Conservation (phyloP, 2,797 vertebrate species). For the Allochrocebus solatus region DNA sequence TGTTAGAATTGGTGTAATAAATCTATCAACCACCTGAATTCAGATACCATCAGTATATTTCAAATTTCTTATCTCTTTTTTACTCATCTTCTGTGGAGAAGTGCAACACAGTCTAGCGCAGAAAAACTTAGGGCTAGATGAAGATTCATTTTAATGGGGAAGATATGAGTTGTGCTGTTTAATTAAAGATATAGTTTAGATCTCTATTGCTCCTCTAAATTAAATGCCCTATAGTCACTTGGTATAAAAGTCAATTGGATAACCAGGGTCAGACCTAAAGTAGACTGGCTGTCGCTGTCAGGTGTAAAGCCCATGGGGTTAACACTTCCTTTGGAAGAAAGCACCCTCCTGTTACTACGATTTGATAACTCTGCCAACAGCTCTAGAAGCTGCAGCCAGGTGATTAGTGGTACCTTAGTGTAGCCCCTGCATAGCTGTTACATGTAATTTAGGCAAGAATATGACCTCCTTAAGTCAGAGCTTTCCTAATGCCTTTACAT, state of each 20-base stretch:
- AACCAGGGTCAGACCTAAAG: background rate
- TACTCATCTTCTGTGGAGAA: background rate
- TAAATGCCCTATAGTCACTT: background rate
- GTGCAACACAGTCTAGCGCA: background rate
- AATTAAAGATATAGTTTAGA: background rate
- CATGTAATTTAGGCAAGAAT: background rate
- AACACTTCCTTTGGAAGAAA: conserved; percentile 26
- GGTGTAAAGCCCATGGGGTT: background rate
- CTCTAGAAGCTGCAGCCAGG: background rate
- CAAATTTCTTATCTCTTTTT: background rate
- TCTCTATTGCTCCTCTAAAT: background rate
- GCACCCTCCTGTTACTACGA: background rate
- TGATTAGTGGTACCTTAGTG: background rate
- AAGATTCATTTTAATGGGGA: background rate
- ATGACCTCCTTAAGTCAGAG: background rate
- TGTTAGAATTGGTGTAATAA: background rate
- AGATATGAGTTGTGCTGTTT: background rate
- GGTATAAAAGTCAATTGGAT: background rate
- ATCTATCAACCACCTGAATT: background rate
- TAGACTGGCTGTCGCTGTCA: background rate
- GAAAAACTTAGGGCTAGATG: background rate
- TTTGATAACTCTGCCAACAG: background rate
- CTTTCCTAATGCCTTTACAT: background rate
- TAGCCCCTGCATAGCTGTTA: background rate
- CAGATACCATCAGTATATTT: background rate